A percentile compares a stretch with the other conserved stretches of the same genome.
Evolutionary conservation across 1,140 invertebrate genomes (phyloP).

Genomic region (Pachyrhynchus sulphureomaculatus): DNA sequence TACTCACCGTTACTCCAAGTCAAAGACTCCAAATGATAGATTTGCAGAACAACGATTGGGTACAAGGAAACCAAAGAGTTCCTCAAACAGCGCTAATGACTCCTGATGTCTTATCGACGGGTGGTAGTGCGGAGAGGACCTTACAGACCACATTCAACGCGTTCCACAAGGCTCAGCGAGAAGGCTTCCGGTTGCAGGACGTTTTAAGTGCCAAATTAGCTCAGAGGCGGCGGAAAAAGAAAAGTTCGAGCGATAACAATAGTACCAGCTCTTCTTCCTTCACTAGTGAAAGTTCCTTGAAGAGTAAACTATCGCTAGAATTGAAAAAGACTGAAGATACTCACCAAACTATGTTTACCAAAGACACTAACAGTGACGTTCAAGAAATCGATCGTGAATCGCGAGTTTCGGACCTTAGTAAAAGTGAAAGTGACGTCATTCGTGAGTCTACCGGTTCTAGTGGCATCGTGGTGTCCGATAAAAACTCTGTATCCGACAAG

Average conservation of each 20-base stretch:
- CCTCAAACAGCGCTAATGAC: conserved; percentile 60
- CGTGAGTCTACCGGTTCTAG: conserved; percentile 43
- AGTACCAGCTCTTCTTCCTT: conserved; percentile 47
- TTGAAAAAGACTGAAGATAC: conserved; percentile 41
- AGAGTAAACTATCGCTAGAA: conserved; percentile 40
- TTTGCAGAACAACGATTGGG: conserved; percentile 67
- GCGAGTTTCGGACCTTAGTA: conserved; percentile 7
- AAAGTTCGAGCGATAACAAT: conserved; percentile 53
- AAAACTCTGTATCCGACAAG: conserved; percentile 45
- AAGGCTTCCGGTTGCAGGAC: conserved; percentile 67
- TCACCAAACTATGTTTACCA: conserved; percentile 37
- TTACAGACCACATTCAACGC: conserved; percentile 64
- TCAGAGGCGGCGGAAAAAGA: conserved; percentile 67
- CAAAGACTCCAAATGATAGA: conserved; percentile 70
- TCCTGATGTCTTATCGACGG: conserved; percentile 55
- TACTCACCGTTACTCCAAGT: conserved; percentile 78
- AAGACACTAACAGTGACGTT: conserved; percentile 26
- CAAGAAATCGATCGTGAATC: conserved; percentile 18
- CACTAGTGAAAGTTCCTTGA: conserved; percentile 46
- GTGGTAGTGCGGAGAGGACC: conserved; percentile 51
- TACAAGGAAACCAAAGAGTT: conserved; percentile 53
- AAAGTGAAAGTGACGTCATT: conserved; percentile 17
- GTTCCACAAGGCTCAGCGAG: conserved; percentile 68
- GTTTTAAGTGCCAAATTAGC: conserved; percentile 71
- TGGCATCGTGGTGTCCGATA: conserved; percentile 45